Evolutionary conservation across 2,888 invertebrate species (phyloP).

Genomic region (Drosophila kambysellisi): DNA sequence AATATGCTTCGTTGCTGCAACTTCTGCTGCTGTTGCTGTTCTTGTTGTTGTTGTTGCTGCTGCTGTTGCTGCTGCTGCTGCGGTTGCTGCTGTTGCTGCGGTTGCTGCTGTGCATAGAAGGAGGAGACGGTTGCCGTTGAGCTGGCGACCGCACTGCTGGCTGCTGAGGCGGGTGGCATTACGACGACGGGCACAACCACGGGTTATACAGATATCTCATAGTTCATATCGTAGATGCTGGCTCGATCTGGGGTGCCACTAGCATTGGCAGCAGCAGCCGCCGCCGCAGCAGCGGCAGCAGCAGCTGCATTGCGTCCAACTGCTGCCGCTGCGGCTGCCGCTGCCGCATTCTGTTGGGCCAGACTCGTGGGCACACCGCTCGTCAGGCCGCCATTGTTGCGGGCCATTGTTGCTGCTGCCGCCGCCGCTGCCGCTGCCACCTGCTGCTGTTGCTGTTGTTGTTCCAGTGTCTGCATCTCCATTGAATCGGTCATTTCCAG

Average conservation of each 20-base stretch:
- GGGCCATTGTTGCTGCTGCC: conserved; percentile 65
- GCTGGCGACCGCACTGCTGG: conserved; percentile 26
- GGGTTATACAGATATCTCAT: conserved; percentile 96
- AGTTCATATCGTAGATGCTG: conserved; percentile 97
- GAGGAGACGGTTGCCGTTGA: conserved; percentile 57
- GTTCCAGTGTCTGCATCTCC: conserved; percentile 89
- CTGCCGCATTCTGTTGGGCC: conserved; percentile 53
- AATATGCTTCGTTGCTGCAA: conserved; percentile 36
- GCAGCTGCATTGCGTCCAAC: conserved; percentile 46
- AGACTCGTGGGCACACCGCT: conserved; percentile 49
- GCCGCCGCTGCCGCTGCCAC: conserved; percentile 66
- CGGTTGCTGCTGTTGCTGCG: conserved; percentile 40
- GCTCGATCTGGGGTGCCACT: conserved; percentile 91
- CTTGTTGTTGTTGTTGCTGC: conserved; percentile 26
- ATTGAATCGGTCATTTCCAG: conserved; percentile 95
- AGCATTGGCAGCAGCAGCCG: conserved; percentile 55
- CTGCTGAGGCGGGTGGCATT: conserved; percentile 74
- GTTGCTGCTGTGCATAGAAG: conserved; percentile 51
- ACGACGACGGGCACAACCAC: conserved; percentile 83
- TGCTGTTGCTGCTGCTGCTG: conserved; percentile 36
- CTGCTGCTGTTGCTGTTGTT: conserved; percentile 79
- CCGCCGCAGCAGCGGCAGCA: conserved; percentile 39
- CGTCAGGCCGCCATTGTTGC: conserved; percentile 74
- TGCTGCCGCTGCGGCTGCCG: conserved; percentile 43
- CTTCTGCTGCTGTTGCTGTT: conserved; percentile 35